Evolutionary conservation across 2,113 vertebrate genomes (phyloP), one percentile per base, ranked within the genome.

Genomic region (Sorex fumeus): DNA sequence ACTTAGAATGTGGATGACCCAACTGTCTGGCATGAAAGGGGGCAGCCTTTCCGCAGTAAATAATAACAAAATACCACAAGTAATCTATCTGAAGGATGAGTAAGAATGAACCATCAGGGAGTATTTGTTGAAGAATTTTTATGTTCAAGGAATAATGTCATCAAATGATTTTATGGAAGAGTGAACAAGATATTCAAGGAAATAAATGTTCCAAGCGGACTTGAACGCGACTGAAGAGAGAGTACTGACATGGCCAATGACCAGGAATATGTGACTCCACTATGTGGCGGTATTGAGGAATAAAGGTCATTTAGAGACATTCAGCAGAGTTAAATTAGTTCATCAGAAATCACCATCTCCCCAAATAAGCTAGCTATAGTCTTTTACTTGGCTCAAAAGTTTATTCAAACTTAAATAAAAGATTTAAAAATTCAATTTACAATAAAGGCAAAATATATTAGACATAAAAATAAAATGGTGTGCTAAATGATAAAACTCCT

Each of bases 401-500:
- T 76, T 76, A 69, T 84, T 67, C 15, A 66, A 57, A 5, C 60
- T 79, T 27, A 87, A 91, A 84, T 62, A 5, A 74, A 72, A 87
- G 25, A 60, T 60, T 8, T 0, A 84, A 93, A 74, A 0, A 12
- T 36, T 43, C 72, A 32, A n/a, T 45, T 62, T 5, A 7, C 53
- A 79, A 77, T 36, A 81, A 84, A 72, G 13, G 6, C 9, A 84
- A 91, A 80, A 84, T 69, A 64, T 80, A 83, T 43, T 50, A 1
- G 7, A 76, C 77, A 45, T 71, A 40, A 25, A 1, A 23, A 47
- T 30, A 2, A 47, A 66, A 72, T 74, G 87, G 0, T 47, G 53
- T 32, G 50, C 6, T 45, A 88, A 78, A 70, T 1, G 8, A 0
- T 64, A 15, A 18, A 47, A 3, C 4, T 85, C 4, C 50, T 7